A percentile compares a stretch with the other conserved stretches of the same genome.
Conservation (phyloP, 2,113 vertebrate genomes). For the Tapirus terrestris region DNA sequence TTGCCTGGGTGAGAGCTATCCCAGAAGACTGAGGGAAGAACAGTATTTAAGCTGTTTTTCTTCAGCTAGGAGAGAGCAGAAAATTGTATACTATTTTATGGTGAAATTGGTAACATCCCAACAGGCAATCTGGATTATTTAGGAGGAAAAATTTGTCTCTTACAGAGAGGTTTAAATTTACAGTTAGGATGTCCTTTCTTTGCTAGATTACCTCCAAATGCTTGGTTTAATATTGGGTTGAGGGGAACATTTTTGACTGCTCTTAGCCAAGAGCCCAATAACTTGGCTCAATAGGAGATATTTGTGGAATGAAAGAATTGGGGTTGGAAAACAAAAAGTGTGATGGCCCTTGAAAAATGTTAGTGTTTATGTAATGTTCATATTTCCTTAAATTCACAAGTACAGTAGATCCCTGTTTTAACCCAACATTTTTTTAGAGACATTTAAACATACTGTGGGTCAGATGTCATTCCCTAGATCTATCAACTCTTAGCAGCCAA, state of each 20-base stretch:
- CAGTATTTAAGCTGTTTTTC: background rate
- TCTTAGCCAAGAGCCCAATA: background rate
- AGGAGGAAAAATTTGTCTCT: background rate
- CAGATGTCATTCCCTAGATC: background rate
- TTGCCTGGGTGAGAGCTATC: background rate
- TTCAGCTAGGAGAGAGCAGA: background rate
- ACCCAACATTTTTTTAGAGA: background rate
- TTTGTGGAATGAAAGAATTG: background rate
- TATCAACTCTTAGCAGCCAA: background rate
- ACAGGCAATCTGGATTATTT: background rate
- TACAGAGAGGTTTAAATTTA: constrained; percentile 4
- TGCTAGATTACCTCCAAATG: background rate
- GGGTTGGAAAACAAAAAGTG: background rate
- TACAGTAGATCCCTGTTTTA: background rate
- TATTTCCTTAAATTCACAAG: background rate
- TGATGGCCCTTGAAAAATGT: background rate
- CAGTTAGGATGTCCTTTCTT: background rate
- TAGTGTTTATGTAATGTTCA: background rate
- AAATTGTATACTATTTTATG: background rate
- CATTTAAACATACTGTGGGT: background rate
- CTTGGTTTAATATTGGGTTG: background rate
- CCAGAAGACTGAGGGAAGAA: background rate
- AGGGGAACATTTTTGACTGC: background rate
- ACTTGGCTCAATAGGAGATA: background rate
- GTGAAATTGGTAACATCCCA: background rate